Conservation (phyloP, 2,113 vertebrate species). For the Psophia crepitans region DNA sequence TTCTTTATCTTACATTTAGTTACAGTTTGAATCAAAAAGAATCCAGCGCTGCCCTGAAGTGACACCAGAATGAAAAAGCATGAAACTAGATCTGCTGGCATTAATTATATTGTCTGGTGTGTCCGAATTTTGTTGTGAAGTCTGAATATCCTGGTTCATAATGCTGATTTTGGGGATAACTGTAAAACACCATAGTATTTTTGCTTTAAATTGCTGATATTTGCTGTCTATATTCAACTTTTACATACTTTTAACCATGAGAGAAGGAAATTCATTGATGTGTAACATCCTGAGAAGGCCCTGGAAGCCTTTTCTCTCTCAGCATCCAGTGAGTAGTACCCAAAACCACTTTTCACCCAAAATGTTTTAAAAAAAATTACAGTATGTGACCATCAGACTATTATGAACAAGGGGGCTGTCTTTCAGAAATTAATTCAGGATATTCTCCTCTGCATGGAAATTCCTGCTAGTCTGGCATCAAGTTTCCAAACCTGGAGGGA, state of each 20-base stretch:
- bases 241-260: background rate
- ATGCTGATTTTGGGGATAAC: background rate
- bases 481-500: background rate
- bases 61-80: background rate
- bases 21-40: background rate
- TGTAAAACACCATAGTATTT: background rate
- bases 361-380: background rate
- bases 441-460: background rate
- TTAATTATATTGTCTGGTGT: background rate
- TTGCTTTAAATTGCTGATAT: background rate
- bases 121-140: background rate
- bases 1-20: background rate
- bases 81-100: background rate
- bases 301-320: background rate
- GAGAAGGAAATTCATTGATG: background rate
- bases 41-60: background rate
- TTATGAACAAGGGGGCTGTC: background rate
- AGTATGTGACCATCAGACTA: background rate
- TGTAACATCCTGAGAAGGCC: background rate
- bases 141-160: background rate
- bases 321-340: background rate
- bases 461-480: background rate
- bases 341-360: background rate
- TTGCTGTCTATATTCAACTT: background rate
- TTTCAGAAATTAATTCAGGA: background rate